Evolutionary conservation across 2,888 invertebrate genomes (phyloP).

Genomic region (Drosophila fungiperda): DNA sequence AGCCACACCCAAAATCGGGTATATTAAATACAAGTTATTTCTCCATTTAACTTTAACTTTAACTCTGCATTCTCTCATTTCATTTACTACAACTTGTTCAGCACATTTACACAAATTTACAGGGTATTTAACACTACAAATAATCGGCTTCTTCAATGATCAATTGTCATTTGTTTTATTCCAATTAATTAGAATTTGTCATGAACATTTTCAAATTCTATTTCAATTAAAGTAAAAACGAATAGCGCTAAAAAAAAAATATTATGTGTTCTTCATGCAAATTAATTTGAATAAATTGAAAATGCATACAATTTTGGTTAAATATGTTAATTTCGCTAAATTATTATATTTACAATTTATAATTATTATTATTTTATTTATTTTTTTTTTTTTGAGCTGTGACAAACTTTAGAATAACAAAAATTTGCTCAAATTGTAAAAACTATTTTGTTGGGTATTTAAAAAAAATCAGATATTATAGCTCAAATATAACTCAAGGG

Average conservation of each 20-base stretch:
- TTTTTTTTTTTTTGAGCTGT: too few relatives aligned
- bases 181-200: not conserved
- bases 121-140: too few relatives aligned
- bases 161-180: not conserved
- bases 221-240: not conserved
- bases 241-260: not conserved
- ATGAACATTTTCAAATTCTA: not conserved
- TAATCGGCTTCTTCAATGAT: not conserved
- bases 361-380: too few relatives aligned
- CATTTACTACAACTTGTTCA: not conserved
- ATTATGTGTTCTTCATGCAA: not conserved
- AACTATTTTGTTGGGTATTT: not conserved
- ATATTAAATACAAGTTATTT: slow-evolving; percentile 1
- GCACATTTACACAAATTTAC: too few relatives aligned
- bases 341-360: too few relatives aligned
- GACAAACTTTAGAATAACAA: too few relatives aligned
- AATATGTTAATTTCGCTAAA: not conserved
- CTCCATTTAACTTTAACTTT: not conserved
- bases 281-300: not conserved
- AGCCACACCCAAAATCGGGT: slow-evolving; percentile 12
- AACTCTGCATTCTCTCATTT: not conserved
- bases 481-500: not conserved
- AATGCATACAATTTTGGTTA: not conserved
- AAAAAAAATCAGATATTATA: too few relatives aligned
- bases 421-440: too few relatives aligned